Conservation (phyloP, 1,140 invertebrate species). For the Holotrichia oblita region DNA sequence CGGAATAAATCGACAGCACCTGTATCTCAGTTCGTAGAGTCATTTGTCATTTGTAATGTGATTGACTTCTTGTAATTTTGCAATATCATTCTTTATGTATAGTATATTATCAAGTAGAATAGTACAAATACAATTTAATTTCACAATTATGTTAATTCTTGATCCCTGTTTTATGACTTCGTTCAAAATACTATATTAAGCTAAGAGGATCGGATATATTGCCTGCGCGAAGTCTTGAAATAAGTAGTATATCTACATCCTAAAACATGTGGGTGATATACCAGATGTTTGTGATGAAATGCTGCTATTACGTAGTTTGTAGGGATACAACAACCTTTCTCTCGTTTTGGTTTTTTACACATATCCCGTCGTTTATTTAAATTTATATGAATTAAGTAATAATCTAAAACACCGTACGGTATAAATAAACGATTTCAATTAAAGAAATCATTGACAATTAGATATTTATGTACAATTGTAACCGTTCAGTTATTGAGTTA, state of each 20-base stretch:
- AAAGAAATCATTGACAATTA: background rate
- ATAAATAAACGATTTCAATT: background rate
- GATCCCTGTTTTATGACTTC: too few relatives aligned
- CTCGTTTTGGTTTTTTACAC: background rate
- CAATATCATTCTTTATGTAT: background rate
- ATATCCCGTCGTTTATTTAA: background rate
- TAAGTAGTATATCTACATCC: background rate
- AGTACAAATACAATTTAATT: too few relatives aligned
- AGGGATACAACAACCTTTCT: background rate
- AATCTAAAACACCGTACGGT: background rate
- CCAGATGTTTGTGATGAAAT: background rate
- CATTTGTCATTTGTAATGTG: background rate
- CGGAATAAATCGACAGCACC: background rate
- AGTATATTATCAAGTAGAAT: background rate
- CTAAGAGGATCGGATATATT: background rate
- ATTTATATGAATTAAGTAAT: constrained; percentile 29
- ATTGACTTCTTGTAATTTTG: background rate
- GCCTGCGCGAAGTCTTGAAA: background rate
- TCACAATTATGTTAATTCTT: too few relatives aligned
- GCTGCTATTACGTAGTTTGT: background rate
- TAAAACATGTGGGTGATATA: background rate
- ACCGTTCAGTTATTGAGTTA: constrained; percentile 1
- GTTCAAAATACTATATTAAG: background rate
- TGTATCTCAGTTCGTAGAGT: background rate
- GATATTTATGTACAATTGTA: background rate